A percentile compares a stretch with the other conserved stretches of the same genome.
Evolutionary conservation across 2,888 invertebrate genomes (phyloP).

Genomic region (Pyralis farinalis): DNA sequence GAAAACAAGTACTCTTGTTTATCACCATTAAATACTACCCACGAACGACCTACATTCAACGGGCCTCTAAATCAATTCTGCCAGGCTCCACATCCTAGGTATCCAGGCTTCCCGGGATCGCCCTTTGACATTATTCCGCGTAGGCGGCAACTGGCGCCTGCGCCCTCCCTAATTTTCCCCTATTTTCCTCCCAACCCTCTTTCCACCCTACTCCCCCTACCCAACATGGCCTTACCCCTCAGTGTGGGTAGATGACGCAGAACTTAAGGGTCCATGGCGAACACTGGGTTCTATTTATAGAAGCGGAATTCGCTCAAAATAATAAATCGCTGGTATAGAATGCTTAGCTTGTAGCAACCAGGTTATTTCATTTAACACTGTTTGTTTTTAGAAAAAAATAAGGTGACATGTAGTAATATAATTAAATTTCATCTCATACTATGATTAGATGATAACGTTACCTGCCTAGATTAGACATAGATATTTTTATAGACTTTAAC

Average conservation of each 20-base stretch:
- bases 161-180: conserved; percentile 26
- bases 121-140: conserved; percentile 68
- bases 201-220: conserved; percentile 15
- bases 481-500: no score
- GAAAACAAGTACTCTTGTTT: no score
- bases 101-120: conserved; percentile 55
- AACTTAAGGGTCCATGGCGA: conserved; percentile 38
- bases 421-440: no score
- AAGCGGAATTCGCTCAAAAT: conserved; percentile 29
- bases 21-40: neutral
- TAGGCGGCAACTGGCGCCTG: conserved; percentile 55
- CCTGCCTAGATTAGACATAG: no score
- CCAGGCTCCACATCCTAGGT: conserved; percentile 41
- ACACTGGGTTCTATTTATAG: conserved; percentile 51
- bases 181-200: conserved; percentile 13
- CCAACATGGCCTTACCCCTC: conserved; percentile 24
- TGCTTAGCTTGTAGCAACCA: no score
- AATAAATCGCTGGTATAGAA: neutral
- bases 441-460: no score
- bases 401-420: no score
- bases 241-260: conserved; percentile 66
- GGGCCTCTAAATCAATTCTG: conserved; percentile 46
- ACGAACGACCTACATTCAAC: conserved; percentile 28
- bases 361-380: no score
- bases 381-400: no score